These are phyloP conservation scores for Chiloscyllium punctatum DNA, from an alignment of 2,797 vertebrate genomes.

Conservation along the genomic window DNA sequence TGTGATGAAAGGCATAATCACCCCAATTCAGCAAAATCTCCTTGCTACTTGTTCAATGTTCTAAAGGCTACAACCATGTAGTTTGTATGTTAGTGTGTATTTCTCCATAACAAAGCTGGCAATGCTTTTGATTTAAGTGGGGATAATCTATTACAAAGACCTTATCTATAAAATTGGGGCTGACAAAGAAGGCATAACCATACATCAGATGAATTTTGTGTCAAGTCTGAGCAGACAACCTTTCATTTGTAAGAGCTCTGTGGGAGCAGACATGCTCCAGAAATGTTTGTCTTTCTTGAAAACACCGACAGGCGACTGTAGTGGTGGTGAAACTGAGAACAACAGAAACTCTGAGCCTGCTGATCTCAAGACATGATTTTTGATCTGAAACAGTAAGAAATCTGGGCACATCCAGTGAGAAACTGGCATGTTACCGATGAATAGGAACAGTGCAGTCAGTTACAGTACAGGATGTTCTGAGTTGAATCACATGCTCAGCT, in stretches of 20 bases:
- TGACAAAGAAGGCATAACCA: background rate
- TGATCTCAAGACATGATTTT: background rate
- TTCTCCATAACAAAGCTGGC: background rate
- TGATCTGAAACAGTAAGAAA: background rate
- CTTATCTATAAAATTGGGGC: background rate
- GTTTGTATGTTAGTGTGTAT: background rate
- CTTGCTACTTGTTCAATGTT: background rate
- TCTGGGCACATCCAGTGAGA: background rate
- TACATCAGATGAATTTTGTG: background rate
- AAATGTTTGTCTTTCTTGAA: background rate
- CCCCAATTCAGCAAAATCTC: background rate
- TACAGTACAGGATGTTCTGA: background rate
- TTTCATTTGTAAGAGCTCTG: background rate
- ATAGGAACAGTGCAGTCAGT: background rate
- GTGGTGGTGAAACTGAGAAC: background rate
- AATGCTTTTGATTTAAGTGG: background rate
- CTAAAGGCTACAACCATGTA: background rate
- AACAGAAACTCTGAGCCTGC: background rate
- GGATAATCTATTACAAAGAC: background rate
- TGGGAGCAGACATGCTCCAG: background rate
- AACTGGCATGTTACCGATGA: background rate
- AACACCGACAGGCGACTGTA: background rate
- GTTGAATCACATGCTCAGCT: background rate
- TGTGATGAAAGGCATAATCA: background rate
- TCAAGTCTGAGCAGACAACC: background rate